Conservation (phyloP, 2,888 invertebrate species). For the Cenopis cana region DNA sequence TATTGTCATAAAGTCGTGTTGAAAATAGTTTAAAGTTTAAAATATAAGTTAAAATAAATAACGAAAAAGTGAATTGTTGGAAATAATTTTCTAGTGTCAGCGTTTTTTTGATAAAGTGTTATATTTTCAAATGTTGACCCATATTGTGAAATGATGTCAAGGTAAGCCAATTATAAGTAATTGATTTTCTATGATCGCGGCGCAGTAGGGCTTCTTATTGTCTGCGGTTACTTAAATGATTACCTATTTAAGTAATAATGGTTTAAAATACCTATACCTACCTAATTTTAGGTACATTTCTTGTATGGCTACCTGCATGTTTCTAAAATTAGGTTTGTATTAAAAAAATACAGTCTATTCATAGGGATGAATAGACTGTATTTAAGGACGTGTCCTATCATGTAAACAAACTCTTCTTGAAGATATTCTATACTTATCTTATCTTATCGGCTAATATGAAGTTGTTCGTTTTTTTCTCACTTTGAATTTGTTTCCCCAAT, state of each 20-base stretch:
- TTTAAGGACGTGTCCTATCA: too few species aligned
- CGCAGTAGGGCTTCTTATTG: conserved; percentile 15
- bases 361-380: too few species aligned
- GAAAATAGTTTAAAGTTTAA: conserved; percentile 9
- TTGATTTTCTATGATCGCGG: conserved; percentile 26
- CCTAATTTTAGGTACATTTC: not conserved
- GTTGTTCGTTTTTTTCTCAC: too few species aligned
- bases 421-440: too few species aligned
- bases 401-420: too few species aligned
- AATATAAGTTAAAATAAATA: not conserved
- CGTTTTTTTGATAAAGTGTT: conserved; percentile 7
- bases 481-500: too few species aligned
- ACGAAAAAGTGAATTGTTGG: not conserved
- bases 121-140: conserved; percentile 40
- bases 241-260: not conserved
- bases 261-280: not conserved
- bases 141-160: conserved; percentile 55
- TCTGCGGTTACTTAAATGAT: not conserved
- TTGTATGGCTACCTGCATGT: not conserved
- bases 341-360: too few species aligned
- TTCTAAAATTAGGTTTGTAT: not conserved
- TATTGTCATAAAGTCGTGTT: conserved; percentile 11
- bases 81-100: not conserved
- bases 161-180: conserved; percentile 50
- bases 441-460: too few species aligned